Conservation (phyloP, 2,113 vertebrate genomes). For the Serranochromis macrocephalus region DNA sequence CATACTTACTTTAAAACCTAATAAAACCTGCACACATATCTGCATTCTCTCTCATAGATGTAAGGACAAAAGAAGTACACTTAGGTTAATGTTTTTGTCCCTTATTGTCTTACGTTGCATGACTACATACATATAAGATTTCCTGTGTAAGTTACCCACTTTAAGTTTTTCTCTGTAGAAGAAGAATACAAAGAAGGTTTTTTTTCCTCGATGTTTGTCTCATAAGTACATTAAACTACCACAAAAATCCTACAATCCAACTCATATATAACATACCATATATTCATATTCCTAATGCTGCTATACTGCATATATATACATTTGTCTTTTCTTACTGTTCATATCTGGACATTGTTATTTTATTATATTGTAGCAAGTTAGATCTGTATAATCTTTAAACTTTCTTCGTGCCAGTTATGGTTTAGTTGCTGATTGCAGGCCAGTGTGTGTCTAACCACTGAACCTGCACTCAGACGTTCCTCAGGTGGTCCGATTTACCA, state of each 20-base stretch:
- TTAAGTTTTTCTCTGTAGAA: neutral
- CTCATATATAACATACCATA: neutral
- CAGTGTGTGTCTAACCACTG: neutral
- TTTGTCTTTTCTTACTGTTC: neutral
- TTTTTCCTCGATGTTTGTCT: fast-evolving
- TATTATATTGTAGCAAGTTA: neutral
- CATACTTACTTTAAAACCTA: neutral
- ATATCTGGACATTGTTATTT: neutral
- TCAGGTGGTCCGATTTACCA: neutral
- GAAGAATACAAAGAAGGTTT: neutral
- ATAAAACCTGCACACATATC: neutral
- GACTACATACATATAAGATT: fast-evolving
- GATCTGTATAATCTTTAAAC: neutral
- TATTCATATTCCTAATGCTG: neutral
- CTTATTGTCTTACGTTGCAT: neutral
- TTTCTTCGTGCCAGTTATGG: neutral
- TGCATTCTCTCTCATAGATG: neutral
- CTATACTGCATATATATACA: neutral
- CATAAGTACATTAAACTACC: neutral
- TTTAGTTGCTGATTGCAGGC: neutral
- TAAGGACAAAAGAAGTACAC: neutral
- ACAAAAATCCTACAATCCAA: neutral
- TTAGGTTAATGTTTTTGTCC: neutral
- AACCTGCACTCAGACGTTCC: neutral
- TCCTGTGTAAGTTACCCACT: neutral